These are phyloP conservation scores for Nymphalis polychloros DNA, from an alignment of 2,888 invertebrate species.

Conservation along the genomic window DNA sequence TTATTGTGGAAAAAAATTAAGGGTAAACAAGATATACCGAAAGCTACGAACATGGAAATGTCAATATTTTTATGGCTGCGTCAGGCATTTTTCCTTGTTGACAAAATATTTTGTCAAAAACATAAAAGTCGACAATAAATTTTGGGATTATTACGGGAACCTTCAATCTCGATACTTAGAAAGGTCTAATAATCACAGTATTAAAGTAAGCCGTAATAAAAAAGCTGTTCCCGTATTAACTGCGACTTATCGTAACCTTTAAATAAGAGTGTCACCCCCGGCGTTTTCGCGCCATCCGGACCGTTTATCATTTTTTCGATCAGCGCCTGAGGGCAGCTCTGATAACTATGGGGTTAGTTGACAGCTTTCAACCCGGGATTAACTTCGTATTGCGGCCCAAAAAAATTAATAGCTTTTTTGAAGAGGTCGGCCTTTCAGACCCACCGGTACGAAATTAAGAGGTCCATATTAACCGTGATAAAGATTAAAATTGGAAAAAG, in stretches of 20 bases:
- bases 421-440: slow-evolving; percentile 53
- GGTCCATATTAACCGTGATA: slow-evolving; percentile 22
- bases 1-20: neutral
- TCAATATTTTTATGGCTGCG: neutral
- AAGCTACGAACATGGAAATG: neutral
- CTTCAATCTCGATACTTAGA: slow-evolving; percentile 13
- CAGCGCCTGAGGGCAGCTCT: slow-evolving; percentile 47
- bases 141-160: slow-evolving; percentile 3
- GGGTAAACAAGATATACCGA: too few species aligned
- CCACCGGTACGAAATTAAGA: slow-evolving; percentile 44
- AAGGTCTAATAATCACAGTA: slow-evolving; percentile 32
- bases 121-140: slow-evolving; percentile 22
- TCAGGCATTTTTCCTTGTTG: neutral
- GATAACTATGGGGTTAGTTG: slow-evolving; percentile 63
- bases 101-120: slow-evolving; percentile 11
- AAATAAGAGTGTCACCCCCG: slow-evolving; percentile 56
- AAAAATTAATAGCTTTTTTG: slow-evolving; percentile 68
- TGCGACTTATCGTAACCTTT: slow-evolving; percentile 47
- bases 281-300: slow-evolving; percentile 54
- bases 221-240: slow-evolving; percentile 37
- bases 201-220: slow-evolving; percentile 39
- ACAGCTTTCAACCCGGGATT: slow-evolving; percentile 73
- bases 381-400: slow-evolving; percentile 62
- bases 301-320: slow-evolving; percentile 64
- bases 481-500: neutral